These are phyloP conservation scores for Halocynthia roretzi DNA, from an alignment of 23 tunicate genomes.

Conservation along the genomic window DNA sequence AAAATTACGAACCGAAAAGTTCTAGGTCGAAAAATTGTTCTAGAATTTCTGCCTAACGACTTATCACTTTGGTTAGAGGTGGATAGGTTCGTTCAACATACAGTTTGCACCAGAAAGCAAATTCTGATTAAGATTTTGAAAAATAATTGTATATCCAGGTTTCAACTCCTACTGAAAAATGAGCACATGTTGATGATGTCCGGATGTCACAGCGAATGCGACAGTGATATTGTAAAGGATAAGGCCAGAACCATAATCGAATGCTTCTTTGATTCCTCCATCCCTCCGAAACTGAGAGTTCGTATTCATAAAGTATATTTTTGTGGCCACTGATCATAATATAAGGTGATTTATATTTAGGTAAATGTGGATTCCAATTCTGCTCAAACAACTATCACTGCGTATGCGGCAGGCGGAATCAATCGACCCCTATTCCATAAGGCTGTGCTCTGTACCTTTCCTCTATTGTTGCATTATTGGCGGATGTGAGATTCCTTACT, in stretches of 20 bases:
- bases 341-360: neutral
- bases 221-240: slow-evolving; percentile 23
- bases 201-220: slow-evolving; percentile 39
- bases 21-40: slow-evolving; percentile 25
- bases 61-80: slow-evolving; percentile 51
- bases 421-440: slow-evolving; percentile 50
- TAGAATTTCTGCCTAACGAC: slow-evolving; percentile 49
- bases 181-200: slow-evolving; percentile 13
- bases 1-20: slow-evolving; percentile 20
- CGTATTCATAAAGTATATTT: neutral
- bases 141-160: neutral
- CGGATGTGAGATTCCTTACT: slow-evolving; percentile 15
- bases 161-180: slow-evolving; percentile 18
- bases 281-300: slow-evolving; percentile 70
- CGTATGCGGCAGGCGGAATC: slow-evolving; percentile 6
- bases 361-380: slow-evolving; percentile 29
- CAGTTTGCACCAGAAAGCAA: neutral
- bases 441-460: slow-evolving; percentile 42
- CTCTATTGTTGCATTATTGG: slow-evolving; percentile 55
- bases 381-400: slow-evolving; percentile 9
- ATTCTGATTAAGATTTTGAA: neutral
- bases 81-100: slow-evolving; percentile 31
- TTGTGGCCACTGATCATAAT: neutral
- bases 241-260: slow-evolving; percentile 42
- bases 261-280: slow-evolving; percentile 67